phyloP scores from a whole-genome alignment of 2,113 vertebrate species.

The Ptilonorhynchus violaceus region DNA sequence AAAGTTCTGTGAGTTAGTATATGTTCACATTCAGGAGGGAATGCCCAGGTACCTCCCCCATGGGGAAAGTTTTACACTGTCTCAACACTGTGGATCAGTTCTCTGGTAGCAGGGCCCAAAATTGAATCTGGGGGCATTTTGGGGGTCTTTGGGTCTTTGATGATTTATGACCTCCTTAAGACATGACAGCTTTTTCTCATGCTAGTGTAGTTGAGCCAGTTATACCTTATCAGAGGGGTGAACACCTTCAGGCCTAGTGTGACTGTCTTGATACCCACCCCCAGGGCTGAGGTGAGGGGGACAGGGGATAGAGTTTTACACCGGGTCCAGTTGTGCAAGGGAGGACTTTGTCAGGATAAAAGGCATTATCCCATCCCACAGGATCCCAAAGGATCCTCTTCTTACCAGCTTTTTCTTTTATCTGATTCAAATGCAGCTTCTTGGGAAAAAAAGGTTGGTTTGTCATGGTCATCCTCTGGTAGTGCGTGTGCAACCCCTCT shows the following conservation, averaged over 20 bases:
- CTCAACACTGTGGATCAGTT: background rate
- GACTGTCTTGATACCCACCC: accelerated
- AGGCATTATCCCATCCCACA: background rate
- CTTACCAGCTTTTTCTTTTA: background rate
- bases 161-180: background rate
- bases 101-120: background rate
- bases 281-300: background rate
- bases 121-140: background rate
- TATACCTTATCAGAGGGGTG: background rate
- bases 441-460: background rate
- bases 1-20: background rate
- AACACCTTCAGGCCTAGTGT: background rate
- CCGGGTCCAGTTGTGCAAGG: background rate
- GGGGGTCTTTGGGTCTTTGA: background rate
- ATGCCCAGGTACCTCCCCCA: too few relatives aligned
- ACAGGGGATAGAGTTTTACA: too few relatives aligned
- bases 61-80: background rate
- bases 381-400: background rate
- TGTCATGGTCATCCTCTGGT: accelerated
- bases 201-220: background rate
- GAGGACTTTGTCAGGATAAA: background rate
- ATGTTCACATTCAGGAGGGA: accelerated
- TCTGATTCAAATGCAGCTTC: background rate
- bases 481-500: too few relatives aligned
- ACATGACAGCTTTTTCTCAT: background rate